These are phyloP conservation scores for Enteromius thamalakanensis DNA, from an alignment of 2,797 vertebrate genomes.

Conservation along the genomic window DNA sequence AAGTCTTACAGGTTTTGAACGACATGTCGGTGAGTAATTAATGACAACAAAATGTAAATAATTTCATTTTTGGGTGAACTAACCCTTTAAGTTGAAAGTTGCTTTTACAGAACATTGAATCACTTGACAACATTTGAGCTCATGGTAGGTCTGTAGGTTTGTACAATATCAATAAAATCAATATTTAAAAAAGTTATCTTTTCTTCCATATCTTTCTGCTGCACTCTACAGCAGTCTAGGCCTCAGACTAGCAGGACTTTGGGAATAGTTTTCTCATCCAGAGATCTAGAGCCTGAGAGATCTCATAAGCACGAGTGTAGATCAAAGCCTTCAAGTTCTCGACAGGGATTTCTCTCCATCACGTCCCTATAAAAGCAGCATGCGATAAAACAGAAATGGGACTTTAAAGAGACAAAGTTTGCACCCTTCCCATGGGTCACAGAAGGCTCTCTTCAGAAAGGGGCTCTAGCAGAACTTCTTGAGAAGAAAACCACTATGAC, in stretches of 20 bases:
- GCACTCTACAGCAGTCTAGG: slow-evolving; percentile 54
- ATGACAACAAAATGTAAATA: too few relatives aligned
- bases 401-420: slow-evolving; percentile 42
- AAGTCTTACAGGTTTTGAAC: too few relatives aligned
- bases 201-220: background rate
- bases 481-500: slow-evolving; percentile 52
- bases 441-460: background rate
- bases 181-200: background rate
- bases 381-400: slow-evolving; percentile 43
- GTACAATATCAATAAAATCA: background rate
- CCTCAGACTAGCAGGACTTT: slow-evolving; percentile 55
- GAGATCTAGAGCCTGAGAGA: slow-evolving; percentile 57
- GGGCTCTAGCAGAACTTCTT: slow-evolving; percentile 36
- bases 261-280: slow-evolving; percentile 65
- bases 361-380: slow-evolving; percentile 37
- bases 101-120: background rate
- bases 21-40: too few relatives aligned
- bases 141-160: background rate
- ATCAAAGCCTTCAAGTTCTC: slow-evolving; percentile 71
- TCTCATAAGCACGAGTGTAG: slow-evolving; percentile 61
- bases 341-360: slow-evolving; percentile 41
- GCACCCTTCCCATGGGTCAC: slow-evolving; percentile 12
- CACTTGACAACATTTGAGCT: background rate
- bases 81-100: background rate
- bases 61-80: too few relatives aligned